Evolutionary conservation across 2,888 invertebrate genomes (phyloP).

Genomic region (Lycia hirtaria): DNA sequence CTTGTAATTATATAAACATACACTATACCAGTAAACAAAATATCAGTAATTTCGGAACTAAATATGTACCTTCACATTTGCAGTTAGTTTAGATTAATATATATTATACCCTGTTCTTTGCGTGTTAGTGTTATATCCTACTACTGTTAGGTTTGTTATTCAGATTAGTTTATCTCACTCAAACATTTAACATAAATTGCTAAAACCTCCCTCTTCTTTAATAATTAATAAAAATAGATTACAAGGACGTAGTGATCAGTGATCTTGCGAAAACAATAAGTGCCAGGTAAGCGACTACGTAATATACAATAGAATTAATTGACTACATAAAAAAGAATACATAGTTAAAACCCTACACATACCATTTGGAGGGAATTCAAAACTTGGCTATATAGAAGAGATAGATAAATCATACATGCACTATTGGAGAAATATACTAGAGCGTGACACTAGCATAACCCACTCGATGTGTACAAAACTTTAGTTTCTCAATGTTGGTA

Average conservation of each 20-base stretch:
- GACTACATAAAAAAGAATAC: conserved; percentile 15
- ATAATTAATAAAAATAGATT: neutral
- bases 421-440: conserved; percentile 24
- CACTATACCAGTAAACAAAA: neutral
- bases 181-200: neutral
- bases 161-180: neutral
- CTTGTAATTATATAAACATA: neutral
- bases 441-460: conserved; percentile 44
- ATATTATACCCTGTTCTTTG: conserved; percentile 4
- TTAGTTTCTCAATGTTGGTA: conserved; percentile 45
- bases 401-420: conserved; percentile 36
- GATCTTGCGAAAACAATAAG: conserved; percentile 4
- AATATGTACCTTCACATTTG: neutral
- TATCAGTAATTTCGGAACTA: neutral
- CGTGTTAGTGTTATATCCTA: neutral
- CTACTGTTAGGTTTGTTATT: neutral
- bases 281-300: conserved; percentile 36
- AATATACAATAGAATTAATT: conserved; percentile 20
- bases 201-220: neutral
- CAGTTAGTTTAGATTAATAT: neutral
- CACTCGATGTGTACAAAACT: conserved; percentile 34
- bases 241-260: neutral
- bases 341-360: conserved; percentile 24
- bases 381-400: conserved; percentile 33
- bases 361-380: conserved; percentile 22